Evolutionary conservation across 2,113 vertebrate genomes (phyloP).

Genomic region (Elephas maximus): DNA sequence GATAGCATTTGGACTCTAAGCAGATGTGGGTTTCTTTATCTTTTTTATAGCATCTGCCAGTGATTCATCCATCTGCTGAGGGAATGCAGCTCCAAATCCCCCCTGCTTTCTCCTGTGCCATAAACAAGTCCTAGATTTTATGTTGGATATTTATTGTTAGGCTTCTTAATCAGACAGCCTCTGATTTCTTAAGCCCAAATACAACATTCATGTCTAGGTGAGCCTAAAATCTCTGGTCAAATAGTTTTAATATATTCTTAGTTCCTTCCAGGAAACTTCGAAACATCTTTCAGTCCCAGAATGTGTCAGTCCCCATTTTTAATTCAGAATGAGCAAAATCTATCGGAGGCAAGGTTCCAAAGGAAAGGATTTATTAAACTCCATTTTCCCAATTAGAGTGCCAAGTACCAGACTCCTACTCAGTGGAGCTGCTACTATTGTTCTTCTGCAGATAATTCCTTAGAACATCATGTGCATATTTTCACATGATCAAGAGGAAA

Average conservation of each 20-base stretch:
- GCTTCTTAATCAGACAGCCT: slow-evolving; percentile 43
- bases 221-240: slow-evolving; percentile 57
- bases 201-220: slow-evolving; percentile 41
- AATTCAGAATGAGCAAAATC: slow-evolving; percentile 66
- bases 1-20: slow-evolving; percentile 61
- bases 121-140: slow-evolving; percentile 57
- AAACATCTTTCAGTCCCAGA: slow-evolving; percentile 49
- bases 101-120: slow-evolving; percentile 27
- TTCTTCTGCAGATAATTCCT: slow-evolving; percentile 45
- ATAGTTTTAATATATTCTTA: slow-evolving; percentile 42
- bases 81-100: slow-evolving; percentile 49
- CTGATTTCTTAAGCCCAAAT: slow-evolving; percentile 42
- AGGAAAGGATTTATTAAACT: slow-evolving; percentile 53
- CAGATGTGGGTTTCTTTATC: slow-evolving; percentile 71
- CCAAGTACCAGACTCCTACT: neutral
- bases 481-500: slow-evolving; percentile 58
- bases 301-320: slow-evolving; percentile 61
- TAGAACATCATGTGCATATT: slow-evolving; percentile 18
- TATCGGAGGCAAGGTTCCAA: slow-evolving; percentile 56
- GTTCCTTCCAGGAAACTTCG: slow-evolving; percentile 48
- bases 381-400: slow-evolving; percentile 46
- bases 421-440: neutral
- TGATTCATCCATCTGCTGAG: slow-evolving; percentile 73
- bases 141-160: slow-evolving; percentile 17
- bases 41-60: slow-evolving; percentile 62